Base-by-base conservation (phyloP, 2,888 invertebrate genomes). In the Amblyteles armatorius region DNA sequence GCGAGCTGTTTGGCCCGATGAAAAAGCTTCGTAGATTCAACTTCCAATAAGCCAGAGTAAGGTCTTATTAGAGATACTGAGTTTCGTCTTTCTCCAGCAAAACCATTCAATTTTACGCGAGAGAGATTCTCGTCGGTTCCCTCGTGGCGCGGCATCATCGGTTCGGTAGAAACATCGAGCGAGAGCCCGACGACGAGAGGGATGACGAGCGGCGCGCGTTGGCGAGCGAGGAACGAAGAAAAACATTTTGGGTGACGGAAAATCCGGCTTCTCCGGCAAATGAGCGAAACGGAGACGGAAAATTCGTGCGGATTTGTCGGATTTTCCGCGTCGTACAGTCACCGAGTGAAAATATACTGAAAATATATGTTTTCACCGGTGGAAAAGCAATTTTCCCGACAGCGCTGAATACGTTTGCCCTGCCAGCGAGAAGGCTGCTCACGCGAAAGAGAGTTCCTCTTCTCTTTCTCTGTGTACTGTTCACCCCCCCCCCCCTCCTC, bases 361-460 rank as follows among this genome's bases (percentile, higher is more conserved):
- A 79, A 85, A 83, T 83, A 85, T 85, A 79, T 69, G 73, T 79
- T 50, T 83, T 73, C 65, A 80, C 33, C 40, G 77, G n/a, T 63
- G 84, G 29, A 83, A 88, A 88, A 88, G 79, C 85, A 86, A 88
- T 87, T 87, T 87, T 79, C 84, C 73, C 69, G 72, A 81, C 79
- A 57, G 77, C 63, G 79, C 55, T 72, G 83, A 85, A 84, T 82
- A 76, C 81, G 83, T 83, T 81, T 79, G 82, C 52, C 52, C 77
- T 65, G 78, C 73, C 77, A 68, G 55, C 33, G 52, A 55, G 57
- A 69, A 65, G 60, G 67, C 52, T 78, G 57, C 83, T 57, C 77
- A 48, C 71, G 50, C 52, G 40, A 57, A 57, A 3, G 57, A 57
- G 29, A 63, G n/a, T 57, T 69, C 57, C 63, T 55, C 48, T 52